Conservation (phyloP, 2,113 vertebrate species). For the Sitta europaea region DNA sequence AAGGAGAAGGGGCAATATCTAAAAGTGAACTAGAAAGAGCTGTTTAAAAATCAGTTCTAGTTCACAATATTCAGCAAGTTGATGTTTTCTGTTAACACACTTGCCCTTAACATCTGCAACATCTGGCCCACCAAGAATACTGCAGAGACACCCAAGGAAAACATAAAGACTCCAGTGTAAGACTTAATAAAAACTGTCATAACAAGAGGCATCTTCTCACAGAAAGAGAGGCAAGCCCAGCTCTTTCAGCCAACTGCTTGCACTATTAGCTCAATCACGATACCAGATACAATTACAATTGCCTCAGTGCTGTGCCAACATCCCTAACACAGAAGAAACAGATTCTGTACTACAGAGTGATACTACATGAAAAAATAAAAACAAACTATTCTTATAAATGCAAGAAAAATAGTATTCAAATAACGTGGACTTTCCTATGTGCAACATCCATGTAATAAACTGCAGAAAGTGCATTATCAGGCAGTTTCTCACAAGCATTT, state of each 20-base stretch:
- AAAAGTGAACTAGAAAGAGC: not conserved
- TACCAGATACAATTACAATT: not conserved
- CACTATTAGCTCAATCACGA: not conserved
- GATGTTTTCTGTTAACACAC: not conserved
- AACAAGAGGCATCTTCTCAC: not conserved
- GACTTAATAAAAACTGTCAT: not conserved
- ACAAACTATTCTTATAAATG: not conserved
- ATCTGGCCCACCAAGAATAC: not conserved
- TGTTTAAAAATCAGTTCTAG: not conserved
- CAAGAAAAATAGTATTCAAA: not conserved
- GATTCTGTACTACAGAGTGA: not conserved
- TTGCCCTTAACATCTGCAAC: not conserved
- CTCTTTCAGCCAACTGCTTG: not conserved
- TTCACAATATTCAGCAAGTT: not conserved
- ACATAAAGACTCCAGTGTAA: not conserved
- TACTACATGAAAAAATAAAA: not conserved
- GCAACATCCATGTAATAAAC: not conserved
- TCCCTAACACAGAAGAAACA: not conserved
- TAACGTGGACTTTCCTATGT: not conserved
- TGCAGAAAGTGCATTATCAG: not conserved
- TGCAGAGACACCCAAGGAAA: not conserved
- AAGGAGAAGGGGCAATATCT: fast-evolving
- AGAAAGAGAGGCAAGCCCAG: not conserved
- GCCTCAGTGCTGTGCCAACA: not conserved
- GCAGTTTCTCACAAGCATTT: not conserved